Base-by-base conservation (phyloP, 2,113 vertebrate species). In the Actinemys pallida region DNA sequence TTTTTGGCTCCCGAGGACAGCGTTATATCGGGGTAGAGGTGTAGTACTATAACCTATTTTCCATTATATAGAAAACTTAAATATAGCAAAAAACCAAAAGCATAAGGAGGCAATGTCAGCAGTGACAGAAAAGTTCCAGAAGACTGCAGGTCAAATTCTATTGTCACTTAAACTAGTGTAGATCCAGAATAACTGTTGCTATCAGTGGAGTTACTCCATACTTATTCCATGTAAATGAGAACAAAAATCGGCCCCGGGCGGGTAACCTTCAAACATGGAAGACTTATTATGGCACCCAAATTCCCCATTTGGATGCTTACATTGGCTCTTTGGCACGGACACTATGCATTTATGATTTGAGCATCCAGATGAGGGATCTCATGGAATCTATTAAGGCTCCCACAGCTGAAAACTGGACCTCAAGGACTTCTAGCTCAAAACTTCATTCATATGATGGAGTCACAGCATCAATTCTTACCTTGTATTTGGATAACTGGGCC, bases 401-500 rank as follows among this genome's bases (percentile, higher is more conserved):
- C 9, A 62, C 12, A 88, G 50, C 14, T 81, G 27, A 81, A 8
- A 87, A 5, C 6, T 83, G 10, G 8, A 90, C 45, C 2, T 35
- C n/a, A 85, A 50, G 6, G 12, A 86, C 16, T 75, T 76, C 10
- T 62, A 69, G 13, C 22, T 79, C 53, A 90, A 95, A 85, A 95
- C 4, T 1, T 4, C 27, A 87, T 81, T 88, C 1, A 5, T 53
- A 39, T 1, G 42, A 10, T 78, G 29, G 22, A 42, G 31, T 14
- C 29, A 76, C 2, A 56, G 12, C 78, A 78, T 3, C 5, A 8
- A 1, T 93, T 92, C 82, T 95, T 98, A 99, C 99, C 99, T 99
- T 99, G 89, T 99, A 99, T 97, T 99, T 99, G 13, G 99, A 99
- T 65, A 99, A 97, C 81, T 99, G 99, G 4, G 99, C 99, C 97